These are phyloP conservation scores for Procapra przewalskii DNA, from an alignment of 2,113 vertebrate genomes.

Conservation along the genomic window DNA sequence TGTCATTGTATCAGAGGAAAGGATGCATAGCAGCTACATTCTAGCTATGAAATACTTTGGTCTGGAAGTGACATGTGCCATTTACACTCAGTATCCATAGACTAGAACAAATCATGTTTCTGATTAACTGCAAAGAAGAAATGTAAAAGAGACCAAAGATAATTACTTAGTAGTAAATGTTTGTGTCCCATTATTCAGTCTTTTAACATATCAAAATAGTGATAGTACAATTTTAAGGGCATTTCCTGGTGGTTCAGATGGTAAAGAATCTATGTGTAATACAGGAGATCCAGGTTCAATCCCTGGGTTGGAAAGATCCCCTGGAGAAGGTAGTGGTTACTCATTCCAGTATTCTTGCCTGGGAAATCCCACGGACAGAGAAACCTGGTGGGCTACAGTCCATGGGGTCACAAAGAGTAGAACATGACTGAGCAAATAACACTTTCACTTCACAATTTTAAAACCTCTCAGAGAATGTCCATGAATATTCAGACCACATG, in stretches of 20 bases:
- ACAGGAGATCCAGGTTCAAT: neutral
- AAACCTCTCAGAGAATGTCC: neutral
- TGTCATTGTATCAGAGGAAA: neutral
- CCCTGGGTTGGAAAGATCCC: neutral
- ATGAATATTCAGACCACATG: neutral
- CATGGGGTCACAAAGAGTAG: accelerated
- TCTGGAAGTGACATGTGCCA: neutral
- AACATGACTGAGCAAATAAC: neutral
- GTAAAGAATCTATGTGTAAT: neutral
- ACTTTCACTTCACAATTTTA: neutral
- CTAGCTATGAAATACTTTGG: neutral
- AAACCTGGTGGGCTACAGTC: neutral
- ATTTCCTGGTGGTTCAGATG: neutral
- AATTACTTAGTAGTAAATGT: neutral
- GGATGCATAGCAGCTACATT: neutral
- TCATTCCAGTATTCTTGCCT: neutral
- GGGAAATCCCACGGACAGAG: neutral
- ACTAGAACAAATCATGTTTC: neutral
- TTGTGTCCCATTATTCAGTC: neutral
- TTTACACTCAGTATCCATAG: neutral
- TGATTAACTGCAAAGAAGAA: neutral
- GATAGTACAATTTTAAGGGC: neutral
- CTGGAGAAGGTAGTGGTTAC: neutral
- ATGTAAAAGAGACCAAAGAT: neutral
- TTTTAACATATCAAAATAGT: neutral